Base-by-base conservation (phyloP, 2,113 vertebrate species). In the Malurus melanocephalus region DNA sequence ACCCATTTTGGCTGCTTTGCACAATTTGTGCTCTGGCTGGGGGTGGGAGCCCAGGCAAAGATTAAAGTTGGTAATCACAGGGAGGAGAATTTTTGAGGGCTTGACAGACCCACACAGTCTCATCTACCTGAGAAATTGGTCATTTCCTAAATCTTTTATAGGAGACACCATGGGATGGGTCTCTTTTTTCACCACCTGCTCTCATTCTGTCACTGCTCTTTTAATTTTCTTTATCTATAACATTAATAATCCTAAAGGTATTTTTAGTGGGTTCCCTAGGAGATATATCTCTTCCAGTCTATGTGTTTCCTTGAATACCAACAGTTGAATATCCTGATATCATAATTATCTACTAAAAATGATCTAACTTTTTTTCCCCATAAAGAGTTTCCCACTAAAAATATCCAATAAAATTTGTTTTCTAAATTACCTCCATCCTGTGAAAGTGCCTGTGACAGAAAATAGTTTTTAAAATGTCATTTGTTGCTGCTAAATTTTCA, bases 221-320 rank as follows among this genome's bases (percentile, higher is more conserved):
- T 90, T 89, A 87, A 82, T 95, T 94, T 93, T 77, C 89, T 92
- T 93, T 93, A 92, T 87, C 89, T 93, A 74, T 87, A 93, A 80
- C 16, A 5, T 92, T 93, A 92, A 93, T 95, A 95, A 92, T 80
- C 89, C 65, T 92, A 87, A 80, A 77, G 52, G 79, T 89, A 93
- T 90, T 89, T 93, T 90, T 93, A 94, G 89, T 85, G 78, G 48
- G 89, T 95, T 93, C 91, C 85, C 82, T 85, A 91, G 87, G 87
- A 96, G 82, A 92, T 92, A 30, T 45, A 77, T 85, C 52, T 80
- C 66, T 87, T 87, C 68, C 53, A 92, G 72, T 57, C 85, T 73
- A n/a, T 64, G 62, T 61, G 60, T 92, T 95, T 93, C 89, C 94
- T 89, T 80, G 85, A 87, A 94, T 91, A 93, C 73, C 80, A 91